These are phyloP conservation scores for Hylaeus anthracinus DNA, from an alignment of 1,140 invertebrate species.

Conservation along the genomic window DNA sequence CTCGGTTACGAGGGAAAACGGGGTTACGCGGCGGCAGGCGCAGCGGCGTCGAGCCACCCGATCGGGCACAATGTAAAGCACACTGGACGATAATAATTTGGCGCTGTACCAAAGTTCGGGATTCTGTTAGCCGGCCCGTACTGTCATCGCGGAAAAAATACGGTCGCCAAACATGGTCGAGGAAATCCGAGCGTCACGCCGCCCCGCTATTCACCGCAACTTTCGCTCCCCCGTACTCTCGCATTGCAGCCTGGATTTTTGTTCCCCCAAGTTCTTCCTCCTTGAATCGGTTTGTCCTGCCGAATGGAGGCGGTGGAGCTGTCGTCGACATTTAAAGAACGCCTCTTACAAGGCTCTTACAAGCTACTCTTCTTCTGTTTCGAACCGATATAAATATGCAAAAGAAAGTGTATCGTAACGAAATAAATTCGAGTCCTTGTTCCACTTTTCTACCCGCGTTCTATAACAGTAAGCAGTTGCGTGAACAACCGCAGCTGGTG, in stretches of 20 bases:
- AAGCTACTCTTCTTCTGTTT: too few relatives aligned
- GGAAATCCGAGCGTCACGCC: constrained; percentile 47
- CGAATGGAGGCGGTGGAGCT: background rate
- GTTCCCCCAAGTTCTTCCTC: background rate
- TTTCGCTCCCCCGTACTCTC: constrained; percentile 13
- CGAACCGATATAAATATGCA: too few relatives aligned
- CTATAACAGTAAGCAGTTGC: too few relatives aligned
- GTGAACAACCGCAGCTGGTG: too few relatives aligned
- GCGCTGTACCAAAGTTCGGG: constrained; percentile 65
- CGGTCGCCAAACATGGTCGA: constrained; percentile 60
- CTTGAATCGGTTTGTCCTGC: background rate
- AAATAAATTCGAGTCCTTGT: too few relatives aligned
- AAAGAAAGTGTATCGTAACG: too few relatives aligned
- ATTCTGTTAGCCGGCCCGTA: constrained; percentile 63
- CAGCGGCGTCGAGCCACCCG: constrained; percentile 27
- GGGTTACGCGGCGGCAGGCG: constrained; percentile 41
- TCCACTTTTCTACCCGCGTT: too few relatives aligned
- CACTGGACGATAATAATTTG: constrained; percentile 67
- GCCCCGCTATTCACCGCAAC: constrained; percentile 49
- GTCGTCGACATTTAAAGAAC: background rate
- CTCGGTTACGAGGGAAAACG: constrained; percentile 36
- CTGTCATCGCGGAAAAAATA: constrained; percentile 66
- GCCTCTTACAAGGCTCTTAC: too few relatives aligned
- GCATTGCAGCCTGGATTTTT: constrained; percentile 17
- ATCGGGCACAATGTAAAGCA: constrained; percentile 62